These are phyloP conservation scores for Cephalopterus ornatus DNA, from an alignment of 2,113 vertebrate genomes.

Conservation along the genomic window DNA sequence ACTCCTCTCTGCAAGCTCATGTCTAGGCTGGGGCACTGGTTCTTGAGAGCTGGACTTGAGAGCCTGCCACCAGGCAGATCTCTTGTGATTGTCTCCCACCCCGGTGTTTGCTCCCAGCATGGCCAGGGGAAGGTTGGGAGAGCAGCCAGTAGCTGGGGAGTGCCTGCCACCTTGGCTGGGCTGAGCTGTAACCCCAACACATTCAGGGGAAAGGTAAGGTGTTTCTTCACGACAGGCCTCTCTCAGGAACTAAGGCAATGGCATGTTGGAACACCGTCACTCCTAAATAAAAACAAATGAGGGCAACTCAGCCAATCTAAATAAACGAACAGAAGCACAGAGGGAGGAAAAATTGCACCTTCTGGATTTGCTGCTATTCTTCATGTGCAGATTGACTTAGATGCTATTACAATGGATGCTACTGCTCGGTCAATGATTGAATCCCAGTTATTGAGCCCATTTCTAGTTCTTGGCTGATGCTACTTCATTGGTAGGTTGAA, in stretches of 20 bases:
- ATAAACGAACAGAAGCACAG: background rate
- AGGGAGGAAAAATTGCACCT: background rate
- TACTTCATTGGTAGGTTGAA: background rate
- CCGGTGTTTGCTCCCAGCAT: rapidly evolving
- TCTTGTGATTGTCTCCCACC: background rate
- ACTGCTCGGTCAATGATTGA: background rate
- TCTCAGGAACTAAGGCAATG: background rate
- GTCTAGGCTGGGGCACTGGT: background rate
- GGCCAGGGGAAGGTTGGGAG: background rate
- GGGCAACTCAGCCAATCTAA: background rate
- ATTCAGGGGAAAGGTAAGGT: conserved; percentile 11
- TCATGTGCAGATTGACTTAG: rapidly evolving
- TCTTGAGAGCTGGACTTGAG: background rate
- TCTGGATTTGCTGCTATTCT: background rate
- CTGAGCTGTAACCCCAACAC: background rate
- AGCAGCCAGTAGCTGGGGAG: background rate
- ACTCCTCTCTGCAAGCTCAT: background rate
- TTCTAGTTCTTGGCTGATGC: background rate
- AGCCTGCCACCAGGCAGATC: background rate
- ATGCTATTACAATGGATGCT: background rate
- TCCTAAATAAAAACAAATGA: conserved; percentile 15
- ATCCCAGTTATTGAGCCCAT: background rate
- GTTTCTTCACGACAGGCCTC: background rate
- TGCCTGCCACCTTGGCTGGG: rapidly evolving
- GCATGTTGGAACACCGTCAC: background rate